phyloP scores from a whole-genome alignment of 2,797 vertebrate genomes.

The Gymnoscopelus braueri region DNA sequence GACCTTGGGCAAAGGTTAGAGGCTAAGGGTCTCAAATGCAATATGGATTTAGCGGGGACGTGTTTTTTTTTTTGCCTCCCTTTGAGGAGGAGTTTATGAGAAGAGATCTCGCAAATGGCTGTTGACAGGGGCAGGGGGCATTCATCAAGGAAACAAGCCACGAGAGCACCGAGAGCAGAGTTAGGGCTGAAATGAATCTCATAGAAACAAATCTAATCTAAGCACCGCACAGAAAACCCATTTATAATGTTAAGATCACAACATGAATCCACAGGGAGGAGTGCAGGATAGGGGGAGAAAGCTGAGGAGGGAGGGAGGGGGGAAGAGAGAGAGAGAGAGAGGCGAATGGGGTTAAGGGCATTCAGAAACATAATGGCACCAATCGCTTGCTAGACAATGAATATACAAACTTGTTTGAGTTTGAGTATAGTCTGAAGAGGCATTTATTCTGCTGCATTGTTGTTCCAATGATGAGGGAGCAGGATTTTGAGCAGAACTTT shows the following conservation, averaged over 20 bases:
- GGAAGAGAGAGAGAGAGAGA: background rate
- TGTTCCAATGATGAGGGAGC: conserved; percentile 33
- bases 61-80: conserved; percentile 38
- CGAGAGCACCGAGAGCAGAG: conserved; percentile 69
- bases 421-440: conserved; percentile 32
- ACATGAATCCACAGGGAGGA: conserved; percentile 63
- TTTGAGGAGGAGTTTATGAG: conserved; percentile 67
- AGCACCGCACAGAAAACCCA: conserved; percentile 68
- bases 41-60: conserved; percentile 42
- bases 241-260: conserved; percentile 77
- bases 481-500: conserved; percentile 34
- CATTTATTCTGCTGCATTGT: conserved; percentile 22
- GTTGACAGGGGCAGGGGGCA: conserved; percentile 74
- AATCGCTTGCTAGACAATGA: conserved; percentile 51
- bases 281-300: conserved; percentile 5
- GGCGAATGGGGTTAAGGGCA: conserved; percentile 4
- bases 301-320: background rate
- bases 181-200: conserved; percentile 73
- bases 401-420: conserved; percentile 41
- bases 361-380: conserved; percentile 17
- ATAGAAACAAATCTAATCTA: conserved; percentile 78
- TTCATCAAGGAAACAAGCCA: conserved; percentile 78
- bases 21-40: conserved; percentile 1
- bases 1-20: conserved; percentile 46
- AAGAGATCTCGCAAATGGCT: conserved; percentile 73